Percentiles rank a stretch among this genome's conserved stretches.
phyloP scores from a whole-genome alignment of 2,113 vertebrate species.

The Capreolus pygargus region DNA sequence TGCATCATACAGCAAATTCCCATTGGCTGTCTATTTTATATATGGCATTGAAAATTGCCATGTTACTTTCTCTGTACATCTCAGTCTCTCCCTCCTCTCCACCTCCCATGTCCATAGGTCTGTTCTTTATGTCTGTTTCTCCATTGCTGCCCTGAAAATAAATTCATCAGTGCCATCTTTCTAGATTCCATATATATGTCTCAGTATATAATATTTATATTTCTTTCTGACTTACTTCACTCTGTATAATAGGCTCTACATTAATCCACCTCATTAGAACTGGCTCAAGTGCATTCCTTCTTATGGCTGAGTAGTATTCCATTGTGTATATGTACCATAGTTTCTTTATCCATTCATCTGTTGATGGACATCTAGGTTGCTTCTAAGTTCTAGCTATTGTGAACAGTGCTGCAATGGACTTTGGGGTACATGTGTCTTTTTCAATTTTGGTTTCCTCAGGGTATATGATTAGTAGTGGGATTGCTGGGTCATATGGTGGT shows the following conservation, averaged over 20 bases:
- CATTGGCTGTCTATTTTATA: neutral
- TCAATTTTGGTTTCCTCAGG: neutral
- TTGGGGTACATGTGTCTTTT: neutral
- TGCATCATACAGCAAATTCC: neutral
- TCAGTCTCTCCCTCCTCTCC: neutral
- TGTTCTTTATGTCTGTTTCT: neutral
- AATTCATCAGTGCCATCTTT: neutral
- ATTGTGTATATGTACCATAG: neutral
- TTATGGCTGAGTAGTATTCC: neutral
- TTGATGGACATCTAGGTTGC: neutral
- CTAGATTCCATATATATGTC: neutral
- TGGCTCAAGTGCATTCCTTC: neutral
- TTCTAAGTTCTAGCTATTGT: neutral
- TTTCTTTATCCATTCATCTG: neutral
- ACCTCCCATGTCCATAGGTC: fast-evolving
- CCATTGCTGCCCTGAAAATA: neutral
- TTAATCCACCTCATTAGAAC: neutral
- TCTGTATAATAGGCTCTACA: neutral
- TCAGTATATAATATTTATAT: neutral
- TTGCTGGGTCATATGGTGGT: neutral
- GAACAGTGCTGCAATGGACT: neutral
- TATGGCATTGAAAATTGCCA: neutral
- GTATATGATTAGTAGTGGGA: neutral
- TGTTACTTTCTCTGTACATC: neutral
- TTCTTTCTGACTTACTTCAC: neutral